Conservation (phyloP, 2,113 vertebrate genomes). For the Phaethornis superciliosus region DNA sequence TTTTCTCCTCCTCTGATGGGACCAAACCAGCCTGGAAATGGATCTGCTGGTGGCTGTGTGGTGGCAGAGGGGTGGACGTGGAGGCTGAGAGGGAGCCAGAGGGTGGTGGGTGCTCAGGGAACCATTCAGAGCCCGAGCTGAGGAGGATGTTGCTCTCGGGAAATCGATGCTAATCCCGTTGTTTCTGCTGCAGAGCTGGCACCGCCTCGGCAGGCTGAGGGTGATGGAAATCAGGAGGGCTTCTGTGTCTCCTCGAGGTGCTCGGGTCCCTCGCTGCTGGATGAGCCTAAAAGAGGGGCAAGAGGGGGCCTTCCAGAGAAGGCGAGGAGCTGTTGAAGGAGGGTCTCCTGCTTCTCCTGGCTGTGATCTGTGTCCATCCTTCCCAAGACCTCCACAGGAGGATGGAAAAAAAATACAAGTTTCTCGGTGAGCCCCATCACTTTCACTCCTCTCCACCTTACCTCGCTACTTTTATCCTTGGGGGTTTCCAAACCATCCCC, state of each 20-base stretch:
- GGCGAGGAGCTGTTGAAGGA: neutral
- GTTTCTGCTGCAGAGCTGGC: neutral
- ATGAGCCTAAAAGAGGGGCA: neutral
- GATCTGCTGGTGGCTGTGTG: neutral
- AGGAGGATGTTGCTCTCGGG: neutral
- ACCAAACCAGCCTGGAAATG: rapidly evolving
- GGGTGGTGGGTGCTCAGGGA: neutral
- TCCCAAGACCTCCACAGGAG: neutral
- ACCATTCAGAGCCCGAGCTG: neutral
- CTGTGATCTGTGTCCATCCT: rapidly evolving
- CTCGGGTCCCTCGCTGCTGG: rapidly evolving
- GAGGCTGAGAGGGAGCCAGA: neutral
- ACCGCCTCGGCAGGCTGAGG: neutral
- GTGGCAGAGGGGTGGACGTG: rapidly evolving
- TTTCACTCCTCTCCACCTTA: neutral
- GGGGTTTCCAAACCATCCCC: neutral
- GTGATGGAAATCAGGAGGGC: rapidly evolving
- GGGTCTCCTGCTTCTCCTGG: neutral
- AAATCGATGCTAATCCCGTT: slow-evolving; percentile 37
- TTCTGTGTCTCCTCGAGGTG: rapidly evolving
- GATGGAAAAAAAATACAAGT: neutral
- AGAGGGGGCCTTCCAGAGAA: rapidly evolving
- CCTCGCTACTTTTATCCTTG: neutral
- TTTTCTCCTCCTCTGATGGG: neutral
- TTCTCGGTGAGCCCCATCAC: rapidly evolving